These are phyloP conservation scores for Drosophila teissieri DNA, from an alignment of 1,140 invertebrate species.

Conservation along the genomic window DNA sequence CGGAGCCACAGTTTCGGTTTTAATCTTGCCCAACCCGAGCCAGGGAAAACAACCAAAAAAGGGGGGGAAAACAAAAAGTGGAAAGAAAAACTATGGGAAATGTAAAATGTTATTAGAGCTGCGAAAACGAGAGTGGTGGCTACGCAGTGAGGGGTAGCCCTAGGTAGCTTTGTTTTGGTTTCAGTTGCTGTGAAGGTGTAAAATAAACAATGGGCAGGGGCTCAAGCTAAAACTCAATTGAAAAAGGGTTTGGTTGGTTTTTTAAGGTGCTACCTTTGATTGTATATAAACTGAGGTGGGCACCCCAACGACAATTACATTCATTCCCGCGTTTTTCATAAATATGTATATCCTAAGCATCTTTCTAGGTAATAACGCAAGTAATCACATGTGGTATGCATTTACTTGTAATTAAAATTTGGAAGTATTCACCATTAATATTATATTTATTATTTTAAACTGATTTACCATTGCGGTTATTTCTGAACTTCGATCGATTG, in stretches of 20 bases:
- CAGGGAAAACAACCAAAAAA: constrained; percentile 1
- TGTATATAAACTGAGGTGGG: background rate
- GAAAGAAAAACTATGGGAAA: constrained; percentile 29
- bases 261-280: background rate
- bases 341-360: too few species aligned
- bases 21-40: constrained; percentile 52
- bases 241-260: background rate
- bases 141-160: background rate
- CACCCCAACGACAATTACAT: too few species aligned
- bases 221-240: background rate
- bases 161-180: background rate
- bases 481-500: too few species aligned
- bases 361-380: too few species aligned
- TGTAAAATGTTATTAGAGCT: constrained; percentile 50
- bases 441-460: too few species aligned
- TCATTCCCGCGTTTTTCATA: too few species aligned
- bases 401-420: too few species aligned
- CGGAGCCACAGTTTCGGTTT: constrained; percentile 49
- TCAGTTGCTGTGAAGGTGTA: too few species aligned
- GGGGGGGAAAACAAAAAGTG: too few species aligned
- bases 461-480: background rate
- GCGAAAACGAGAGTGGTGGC: constrained; percentile 9
- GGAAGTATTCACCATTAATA: too few species aligned
- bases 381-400: too few species aligned
- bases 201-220: background rate